Base-by-base conservation (phyloP, 2,113 vertebrate genomes). In the Pteropus alecto region DNA sequence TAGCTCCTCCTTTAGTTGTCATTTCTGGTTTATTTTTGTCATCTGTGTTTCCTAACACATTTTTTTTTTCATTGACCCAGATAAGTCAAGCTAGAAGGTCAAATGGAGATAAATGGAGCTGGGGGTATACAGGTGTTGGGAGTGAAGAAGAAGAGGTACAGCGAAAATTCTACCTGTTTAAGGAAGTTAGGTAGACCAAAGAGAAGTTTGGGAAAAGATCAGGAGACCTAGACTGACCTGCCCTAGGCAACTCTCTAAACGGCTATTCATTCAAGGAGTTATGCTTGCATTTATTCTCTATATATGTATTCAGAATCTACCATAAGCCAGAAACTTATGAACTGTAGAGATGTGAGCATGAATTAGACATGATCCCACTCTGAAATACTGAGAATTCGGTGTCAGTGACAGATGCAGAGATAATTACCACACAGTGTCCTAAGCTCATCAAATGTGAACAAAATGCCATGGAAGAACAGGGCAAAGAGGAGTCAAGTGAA, bases 21-120 rank as follows among this genome's bases (percentile, higher is more conserved):
- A 54, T 81, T 94, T 90, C 84, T 46, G 7, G 30, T 77, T 96
- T 94, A 90, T 97, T 97, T 93, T 81, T 88, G 83, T 93, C 60
- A 30, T 81, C 41, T 92, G 5, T 79, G 61, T 90, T 91, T 96
- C 60, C 60, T 94, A 67, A 54, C 86, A 83, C 56, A 43, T 88
- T 65, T 35, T 33, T 38, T 38, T 96, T 79, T 93, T 95, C 41
- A 22, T 67, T 95, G 92, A 87, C 92, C 83, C 63, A 93, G 70
- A 95, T 82, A 84, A 77, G 38, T 92, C 85, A 92, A 95, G 65
- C 43, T 89, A 84, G 63, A 73, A 82, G 61, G 48, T 73, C 48
- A 79, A 19, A 71, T 67, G 71, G n/a, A 76, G 19, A 86, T 33
- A 78, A 85, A 68, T 26, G 35, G 41, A 90, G 24, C n/a, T 22